Percentiles rank a stretch among this genome's conserved stretches.
Evolutionary conservation across 2,888 invertebrate species (phyloP).

Genomic region (Drosophila phalerata): DNA sequence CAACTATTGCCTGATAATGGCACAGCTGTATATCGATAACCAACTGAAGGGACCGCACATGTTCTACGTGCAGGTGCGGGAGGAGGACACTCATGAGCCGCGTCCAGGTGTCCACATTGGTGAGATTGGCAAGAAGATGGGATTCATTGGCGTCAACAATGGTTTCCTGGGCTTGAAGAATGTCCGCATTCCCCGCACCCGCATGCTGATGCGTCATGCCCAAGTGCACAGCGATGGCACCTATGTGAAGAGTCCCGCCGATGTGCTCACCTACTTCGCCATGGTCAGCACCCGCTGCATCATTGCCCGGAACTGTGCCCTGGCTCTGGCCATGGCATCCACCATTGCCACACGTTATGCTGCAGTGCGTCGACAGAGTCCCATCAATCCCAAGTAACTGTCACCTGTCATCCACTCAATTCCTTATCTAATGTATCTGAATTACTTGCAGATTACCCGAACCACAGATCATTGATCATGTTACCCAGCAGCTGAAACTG

Average conservation of each 20-base stretch:
- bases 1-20: conserved; percentile 96
- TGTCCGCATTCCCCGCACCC: conserved; percentile 93
- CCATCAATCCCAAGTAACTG: conserved; percentile 90
- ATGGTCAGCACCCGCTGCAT: conserved; percentile 96
- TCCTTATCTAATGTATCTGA: background rate
- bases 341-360: conserved; percentile 96
- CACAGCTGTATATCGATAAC: conserved; percentile 93
- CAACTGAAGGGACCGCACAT: conserved; percentile 95
- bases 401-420: background rate
- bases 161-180: conserved; percentile 95
- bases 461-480: conserved; percentile 95
- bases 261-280: conserved; percentile 92
- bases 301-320: conserved; percentile 90
- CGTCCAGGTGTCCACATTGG: conserved; percentile 95
- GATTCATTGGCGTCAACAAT: conserved; percentile 96
- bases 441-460: conserved; percentile 87
- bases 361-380: conserved; percentile 94
- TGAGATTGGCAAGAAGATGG: conserved; percentile 97
- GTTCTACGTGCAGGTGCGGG: conserved; percentile 96
- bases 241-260: conserved; percentile 92
- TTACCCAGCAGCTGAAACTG: conserved; percentile 97
- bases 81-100: conserved; percentile 94
- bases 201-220: conserved; percentile 97
- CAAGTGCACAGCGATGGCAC: conserved; percentile 96
- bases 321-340: conserved; percentile 91